phyloP scores from a whole-genome alignment of 2,888 invertebrate species.

The Mythimna ferrago region DNA sequence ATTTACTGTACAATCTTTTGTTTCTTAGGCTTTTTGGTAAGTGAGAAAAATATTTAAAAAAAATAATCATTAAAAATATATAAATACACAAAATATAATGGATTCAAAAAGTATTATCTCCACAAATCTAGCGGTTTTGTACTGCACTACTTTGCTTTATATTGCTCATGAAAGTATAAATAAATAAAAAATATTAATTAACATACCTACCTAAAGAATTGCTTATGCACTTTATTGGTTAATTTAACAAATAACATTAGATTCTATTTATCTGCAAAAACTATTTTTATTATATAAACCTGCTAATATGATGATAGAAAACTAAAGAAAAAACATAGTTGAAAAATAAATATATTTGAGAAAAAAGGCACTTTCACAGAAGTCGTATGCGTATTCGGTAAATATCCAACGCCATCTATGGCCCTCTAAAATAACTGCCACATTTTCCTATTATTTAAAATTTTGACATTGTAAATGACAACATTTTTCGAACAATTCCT shows the following conservation, averaged over 20 bases:
- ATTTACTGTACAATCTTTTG: neutral
- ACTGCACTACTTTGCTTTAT: too few relatives aligned
- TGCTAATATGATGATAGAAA: neutral
- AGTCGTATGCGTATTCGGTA: neutral
- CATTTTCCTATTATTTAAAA: slow-evolving; percentile 27
- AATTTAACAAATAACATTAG: too few relatives aligned
- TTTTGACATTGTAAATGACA: slow-evolving; percentile 24
- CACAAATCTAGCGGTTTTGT: too few relatives aligned
- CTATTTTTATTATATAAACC: neutral
- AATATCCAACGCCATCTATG: slow-evolving; percentile 59
- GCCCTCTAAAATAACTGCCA: slow-evolving; percentile 13
- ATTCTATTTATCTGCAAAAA: neutral
- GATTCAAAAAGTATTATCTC: too few relatives aligned
- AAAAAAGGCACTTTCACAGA: slow-evolving; percentile 3
- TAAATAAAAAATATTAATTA: too few relatives aligned
- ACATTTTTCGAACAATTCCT: slow-evolving; percentile 9
- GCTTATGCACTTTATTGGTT: too few relatives aligned
- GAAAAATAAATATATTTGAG: neutral
- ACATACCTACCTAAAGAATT: too few relatives aligned
- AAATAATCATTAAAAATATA: neutral
- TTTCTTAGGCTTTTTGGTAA: neutral
- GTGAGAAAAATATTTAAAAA: neutral
- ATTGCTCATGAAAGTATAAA: too few relatives aligned
- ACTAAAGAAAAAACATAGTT: neutral
- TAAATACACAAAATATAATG: neutral